Evolutionary conservation across 2,888 invertebrate species (phyloP).

Genomic region (Epiperipatus broadwayi): DNA sequence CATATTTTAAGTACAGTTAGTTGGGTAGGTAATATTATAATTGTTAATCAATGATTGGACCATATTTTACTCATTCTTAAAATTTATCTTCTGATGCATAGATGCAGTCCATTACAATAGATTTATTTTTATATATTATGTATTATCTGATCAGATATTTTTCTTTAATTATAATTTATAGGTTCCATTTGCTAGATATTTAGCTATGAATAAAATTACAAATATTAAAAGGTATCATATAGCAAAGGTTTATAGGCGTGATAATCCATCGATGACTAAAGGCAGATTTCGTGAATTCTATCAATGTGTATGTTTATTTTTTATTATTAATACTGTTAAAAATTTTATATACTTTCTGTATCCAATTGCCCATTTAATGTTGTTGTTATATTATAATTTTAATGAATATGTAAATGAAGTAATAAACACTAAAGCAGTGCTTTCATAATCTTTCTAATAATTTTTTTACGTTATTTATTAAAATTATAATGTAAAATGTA

Average conservation of each 20-base stretch:
- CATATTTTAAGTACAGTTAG: too few species aligned
- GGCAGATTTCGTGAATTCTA: slow-evolving; percentile 96
- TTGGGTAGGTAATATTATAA: too few species aligned
- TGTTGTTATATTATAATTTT: too few species aligned
- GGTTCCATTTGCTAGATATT: slow-evolving; percentile 83
- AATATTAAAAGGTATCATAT: slow-evolving; percentile 93
- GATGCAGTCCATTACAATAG: too few species aligned
- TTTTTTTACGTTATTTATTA: too few species aligned
- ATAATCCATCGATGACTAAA: slow-evolving; percentile 87
- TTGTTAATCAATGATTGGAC: too few species aligned
- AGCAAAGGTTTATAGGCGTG: slow-evolving; percentile 91
- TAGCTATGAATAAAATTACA: slow-evolving; percentile 91
- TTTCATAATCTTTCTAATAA: too few species aligned
- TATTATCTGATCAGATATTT: slow-evolving; percentile 9
- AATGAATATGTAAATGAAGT: too few species aligned
- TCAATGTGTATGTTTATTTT: slow-evolving; percentile 73
- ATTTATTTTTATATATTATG: slow-evolving; percentile 8
- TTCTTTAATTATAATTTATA: slow-evolving; percentile 18
- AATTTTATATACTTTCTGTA: background rate
- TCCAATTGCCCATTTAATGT: too few species aligned
- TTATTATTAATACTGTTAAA: background rate
- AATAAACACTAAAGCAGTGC: background rate
- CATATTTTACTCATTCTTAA: too few species aligned
- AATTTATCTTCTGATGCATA: too few species aligned
- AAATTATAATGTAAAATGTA: too few species aligned